These are phyloP conservation scores for Podabrus alpinus DNA, from an alignment of 2,888 invertebrate genomes.

Conservation along the genomic window DNA sequence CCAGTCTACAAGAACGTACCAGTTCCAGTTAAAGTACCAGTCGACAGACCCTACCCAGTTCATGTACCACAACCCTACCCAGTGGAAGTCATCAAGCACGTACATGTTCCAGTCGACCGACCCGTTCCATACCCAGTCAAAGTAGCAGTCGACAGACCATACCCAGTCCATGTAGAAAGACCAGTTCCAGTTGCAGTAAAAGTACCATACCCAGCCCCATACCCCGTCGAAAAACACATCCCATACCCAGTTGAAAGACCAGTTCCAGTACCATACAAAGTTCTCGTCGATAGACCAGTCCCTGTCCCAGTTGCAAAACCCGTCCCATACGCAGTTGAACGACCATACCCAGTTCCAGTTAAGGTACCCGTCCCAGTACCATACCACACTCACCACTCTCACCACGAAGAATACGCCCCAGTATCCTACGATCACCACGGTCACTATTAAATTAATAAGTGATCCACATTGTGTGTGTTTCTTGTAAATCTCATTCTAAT, in stretches of 20 bases:
- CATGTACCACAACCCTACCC: constrained; percentile 70
- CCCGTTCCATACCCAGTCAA: constrained; percentile 70
- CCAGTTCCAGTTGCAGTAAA: constrained; percentile 67
- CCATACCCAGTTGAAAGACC: constrained; percentile 67
- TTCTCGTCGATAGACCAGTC: constrained; percentile 72
- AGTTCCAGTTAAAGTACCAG: constrained; percentile 71
- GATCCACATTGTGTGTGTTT: constrained; percentile 26
- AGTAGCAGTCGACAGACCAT: constrained; percentile 59
- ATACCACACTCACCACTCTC: constrained; percentile 16
- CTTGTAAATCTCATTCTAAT: constrained; percentile 17
- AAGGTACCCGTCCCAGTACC: constrained; percentile 65
- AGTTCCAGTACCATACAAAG: constrained; percentile 50
- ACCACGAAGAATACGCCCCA: constrained; percentile 5
- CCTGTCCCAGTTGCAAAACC: constrained; percentile 70
- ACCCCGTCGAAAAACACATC: constrained; percentile 69
- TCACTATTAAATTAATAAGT: constrained; percentile 21
- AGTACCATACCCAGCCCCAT: constrained; percentile 70
- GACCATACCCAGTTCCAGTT: constrained; percentile 52
- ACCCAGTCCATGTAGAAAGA: constrained; percentile 67
- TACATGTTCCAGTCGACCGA: constrained; percentile 71
- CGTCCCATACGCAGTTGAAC: constrained; percentile 55
- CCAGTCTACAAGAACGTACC: constrained; percentile 72
- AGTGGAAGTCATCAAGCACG: constrained; percentile 69
- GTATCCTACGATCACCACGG: constrained; percentile 15
- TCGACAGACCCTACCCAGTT: constrained; percentile 72